Evolutionary conservation across 2,113 vertebrate genomes (phyloP), one percentile per base, ranked within the genome.

Genomic region (Aegithalos caudatus): DNA sequence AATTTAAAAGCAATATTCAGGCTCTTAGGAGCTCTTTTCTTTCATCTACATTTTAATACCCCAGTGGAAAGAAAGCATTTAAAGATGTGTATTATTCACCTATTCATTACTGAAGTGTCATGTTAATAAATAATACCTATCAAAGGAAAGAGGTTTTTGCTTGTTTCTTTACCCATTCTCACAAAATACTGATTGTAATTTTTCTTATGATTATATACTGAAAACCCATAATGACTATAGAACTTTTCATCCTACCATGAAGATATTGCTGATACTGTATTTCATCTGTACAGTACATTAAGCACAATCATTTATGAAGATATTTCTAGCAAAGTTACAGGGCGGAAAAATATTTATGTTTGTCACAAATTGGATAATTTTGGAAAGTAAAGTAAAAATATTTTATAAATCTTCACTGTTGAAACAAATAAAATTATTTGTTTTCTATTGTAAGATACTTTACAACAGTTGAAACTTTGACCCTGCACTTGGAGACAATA

Each of bases 41-140:
- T 94, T 91, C 50, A 60, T 66, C 56, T 81, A 20, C 25, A 13
- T 88, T 95, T 83, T 96, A 93, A 88, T 86, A 51, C 4, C 2
- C 24, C 19, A 29, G 8, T 77, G 64, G 29, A 96, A 88, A 88
- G 11, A 70, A 82, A 73, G 10, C 24, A 48, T 90, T 93, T 83
- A 57, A 90, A 96, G 27, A 38, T 62, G 22, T 67, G 33, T 24
- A 42, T 96, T 95, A 88, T 93, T 86, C 81, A 83, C 47, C 24
- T 73, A 66, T 62, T 64, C 22, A 16, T 95, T 95, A 71, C 5
- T 51, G 28, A 90, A 88, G 33, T 81, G 47, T 86, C 70, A 81
- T 62, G 28, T 81, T 88, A 94, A 94, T 94, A 94, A 93, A 86
- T 92, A 90, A 45, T 69, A 91, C 22, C 74, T 80, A 16, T 73